Base-by-base conservation (phyloP, 2,113 vertebrate genomes). In the Oryzias woworae region DNA sequence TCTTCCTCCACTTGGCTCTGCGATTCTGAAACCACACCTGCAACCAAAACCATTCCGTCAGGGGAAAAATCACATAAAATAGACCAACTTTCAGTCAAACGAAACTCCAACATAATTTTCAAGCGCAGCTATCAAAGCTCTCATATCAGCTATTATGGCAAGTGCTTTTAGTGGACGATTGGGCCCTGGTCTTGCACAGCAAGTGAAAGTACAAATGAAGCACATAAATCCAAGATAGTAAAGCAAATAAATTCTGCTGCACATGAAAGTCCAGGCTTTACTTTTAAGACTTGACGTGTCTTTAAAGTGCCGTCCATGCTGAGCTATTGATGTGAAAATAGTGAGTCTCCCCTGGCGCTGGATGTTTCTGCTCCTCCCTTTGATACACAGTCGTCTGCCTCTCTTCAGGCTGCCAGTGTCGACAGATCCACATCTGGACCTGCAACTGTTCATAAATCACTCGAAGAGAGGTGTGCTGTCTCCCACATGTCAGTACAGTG, bases 21-120 rank as follows among this genome's bases (percentile, higher is more conserved):
- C 96, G 92, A 84, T 98, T 98, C 89, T 98, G 96, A 80, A 98
- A 98, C 96, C 96, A 98, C 72, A 98, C 96, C 96, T 98, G 64
- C 42, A 52, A 17, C 78, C 69, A 53, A 69, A 76, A 73, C 47
- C 41, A 51, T 24, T 16, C 44, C 45, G 61, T 82, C 52, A 82
- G 36, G 53, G 62, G 56, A 54, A 8, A 20, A 18, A 28, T 41
- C 26, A 66, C 43, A 48, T 62, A 71, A 68, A 18, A 23, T 16
- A 53, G 24, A 13, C 7, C 65, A 63, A 24, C 13, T 41, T 28
- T 31, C 51, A 42, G 42, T 50, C 23, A 64, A 63, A 55, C 31
- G 62, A 54, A 71, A 61, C 58, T 4, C 59, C 5, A 46, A 57
- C 26, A 42, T 60, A 28, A 45, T 51, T 57, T 61, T 66, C 17